Base-by-base conservation (phyloP, 2,797 vertebrate species). In the Lateolabrax maculatus region DNA sequence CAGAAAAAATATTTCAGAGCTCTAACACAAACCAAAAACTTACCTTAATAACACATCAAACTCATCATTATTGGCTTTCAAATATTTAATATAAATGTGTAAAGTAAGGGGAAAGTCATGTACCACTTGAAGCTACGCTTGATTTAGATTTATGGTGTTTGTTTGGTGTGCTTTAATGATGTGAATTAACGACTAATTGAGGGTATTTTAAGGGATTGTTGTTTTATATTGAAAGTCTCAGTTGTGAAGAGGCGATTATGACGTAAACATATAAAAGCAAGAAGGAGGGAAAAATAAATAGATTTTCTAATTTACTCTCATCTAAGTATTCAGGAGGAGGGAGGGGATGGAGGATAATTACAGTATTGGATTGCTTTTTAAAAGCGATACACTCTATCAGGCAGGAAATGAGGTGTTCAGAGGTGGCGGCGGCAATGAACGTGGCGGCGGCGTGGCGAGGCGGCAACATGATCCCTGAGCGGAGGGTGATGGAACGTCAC, bases 341-440 rank as follows among this genome's bases (percentile, higher is more conserved):
- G 46, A 43, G 29, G 57, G 8, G 12, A 13, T 21, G 9, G 41
- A 13, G 13, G 15, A 41, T 66, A 52, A 78, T 77, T 73, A 56
- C 39, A 57, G 12, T 61, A 80, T 63, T 71, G 57, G 56, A 80
- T 78, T 43, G 37, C 15, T 55, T 77, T 76, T 86, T 34, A 13
- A 77, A 72, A 58, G 61, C n/a, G 46, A 43, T 19, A 52, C 52
- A 72, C 60, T 81, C 31, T 52, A 63, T 86, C 56, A 61, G 71
- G 61, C 27, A 67, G 78, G 58, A 81, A 72, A 85, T 39, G 49
- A 81, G 81, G 52, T 23, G 61, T 34, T 39, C 5, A 39, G 61
- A 56, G 36, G 55, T 19, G 36, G 21, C 2, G 31, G 21, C 3
- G 39, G 46, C 48, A 4, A 55, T 23, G 56, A 68, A 23, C 13